A percentile compares a stretch with the other conserved stretches of the same genome.
Conservation (phyloP, 2,888 invertebrate species). For the Rutpela maculata region DNA sequence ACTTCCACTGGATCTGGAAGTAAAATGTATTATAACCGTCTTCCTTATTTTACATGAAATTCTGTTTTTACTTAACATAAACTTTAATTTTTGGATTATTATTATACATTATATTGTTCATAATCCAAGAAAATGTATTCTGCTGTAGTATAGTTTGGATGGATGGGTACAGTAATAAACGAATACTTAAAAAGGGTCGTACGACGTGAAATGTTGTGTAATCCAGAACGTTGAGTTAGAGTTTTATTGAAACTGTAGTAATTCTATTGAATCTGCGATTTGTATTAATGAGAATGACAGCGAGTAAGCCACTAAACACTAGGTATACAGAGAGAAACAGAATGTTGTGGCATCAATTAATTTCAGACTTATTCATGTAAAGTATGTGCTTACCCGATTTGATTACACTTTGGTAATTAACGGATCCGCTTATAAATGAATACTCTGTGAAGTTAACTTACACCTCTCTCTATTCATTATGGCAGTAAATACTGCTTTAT, state of each 20-base stretch:
- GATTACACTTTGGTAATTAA: slow-evolving; percentile 72
- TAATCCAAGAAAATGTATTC: not conserved
- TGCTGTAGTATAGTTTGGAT: not conserved
- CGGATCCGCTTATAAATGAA: slow-evolving; percentile 68
- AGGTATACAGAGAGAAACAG: slow-evolving; percentile 16
- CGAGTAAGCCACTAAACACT: slow-evolving; percentile 19
- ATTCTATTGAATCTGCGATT: slow-evolving; percentile 12
- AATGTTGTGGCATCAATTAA: slow-evolving; percentile 53
- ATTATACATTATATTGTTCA: too few relatives aligned
- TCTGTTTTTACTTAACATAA: too few relatives aligned
- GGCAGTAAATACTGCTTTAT: slow-evolving; percentile 48
- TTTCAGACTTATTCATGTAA: slow-evolving; percentile 65
- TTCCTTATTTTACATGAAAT: too few relatives aligned
- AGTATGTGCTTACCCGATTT: slow-evolving; percentile 70
- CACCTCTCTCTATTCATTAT: slow-evolving; percentile 61
- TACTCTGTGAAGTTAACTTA: slow-evolving; percentile 68
- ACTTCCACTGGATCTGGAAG: too few relatives aligned
- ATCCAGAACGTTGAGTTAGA: not conserved
- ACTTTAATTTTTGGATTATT: too few relatives aligned
- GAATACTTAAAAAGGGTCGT: not conserved
- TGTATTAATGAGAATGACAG: slow-evolving; percentile 5
- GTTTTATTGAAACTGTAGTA: slow-evolving; percentile 8
- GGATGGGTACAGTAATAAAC: not conserved
- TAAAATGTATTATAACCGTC: too few relatives aligned
- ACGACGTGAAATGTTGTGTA: not conserved